Evolutionary conservation across 2,113 vertebrate genomes (phyloP).

Genomic region (Lonchura striata): DNA sequence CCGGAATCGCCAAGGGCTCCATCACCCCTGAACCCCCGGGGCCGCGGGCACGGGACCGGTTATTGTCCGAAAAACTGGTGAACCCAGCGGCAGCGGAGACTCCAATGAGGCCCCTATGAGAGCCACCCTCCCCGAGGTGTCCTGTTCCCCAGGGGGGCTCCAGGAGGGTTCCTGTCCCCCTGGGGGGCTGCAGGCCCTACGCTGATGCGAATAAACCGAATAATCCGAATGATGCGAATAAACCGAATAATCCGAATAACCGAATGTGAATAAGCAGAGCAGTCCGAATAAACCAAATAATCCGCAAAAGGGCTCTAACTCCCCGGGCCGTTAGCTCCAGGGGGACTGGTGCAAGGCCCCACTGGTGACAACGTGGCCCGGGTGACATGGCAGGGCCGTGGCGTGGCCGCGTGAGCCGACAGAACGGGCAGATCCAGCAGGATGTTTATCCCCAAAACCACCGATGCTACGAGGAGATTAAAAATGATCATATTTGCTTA

Average conservation of each 20-base stretch:
- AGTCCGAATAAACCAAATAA: not conserved
- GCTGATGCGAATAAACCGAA: not conserved
- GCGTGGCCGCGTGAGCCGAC: rapidly evolving
- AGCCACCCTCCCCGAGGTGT: not conserved
- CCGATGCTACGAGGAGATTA: rapidly evolving
- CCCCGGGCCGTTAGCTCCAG: not conserved
- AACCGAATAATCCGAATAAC: not conserved
- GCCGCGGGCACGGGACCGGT: not conserved
- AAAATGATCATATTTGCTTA: rapidly evolving
- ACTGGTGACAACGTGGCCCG: rapidly evolving
- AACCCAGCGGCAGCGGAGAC: not conserved
- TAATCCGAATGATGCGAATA: not conserved
- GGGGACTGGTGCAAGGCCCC: rapidly evolving
- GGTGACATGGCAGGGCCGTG: rapidly evolving
- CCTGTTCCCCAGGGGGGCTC: rapidly evolving
- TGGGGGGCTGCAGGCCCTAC: not conserved
- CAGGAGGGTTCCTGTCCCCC: not conserved
- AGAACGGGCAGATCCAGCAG: rapidly evolving
- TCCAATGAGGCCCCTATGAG: rapidly evolving
- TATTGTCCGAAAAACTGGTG: not conserved
- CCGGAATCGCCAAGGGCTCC: not conserved
- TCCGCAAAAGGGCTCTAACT: not conserved
- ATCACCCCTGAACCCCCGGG: rapidly evolving
- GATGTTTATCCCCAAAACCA: not conserved
- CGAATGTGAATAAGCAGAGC: not conserved